Evolutionary conservation across 1,140 invertebrate genomes (phyloP).

Genomic region (Cotesia typhae): DNA sequence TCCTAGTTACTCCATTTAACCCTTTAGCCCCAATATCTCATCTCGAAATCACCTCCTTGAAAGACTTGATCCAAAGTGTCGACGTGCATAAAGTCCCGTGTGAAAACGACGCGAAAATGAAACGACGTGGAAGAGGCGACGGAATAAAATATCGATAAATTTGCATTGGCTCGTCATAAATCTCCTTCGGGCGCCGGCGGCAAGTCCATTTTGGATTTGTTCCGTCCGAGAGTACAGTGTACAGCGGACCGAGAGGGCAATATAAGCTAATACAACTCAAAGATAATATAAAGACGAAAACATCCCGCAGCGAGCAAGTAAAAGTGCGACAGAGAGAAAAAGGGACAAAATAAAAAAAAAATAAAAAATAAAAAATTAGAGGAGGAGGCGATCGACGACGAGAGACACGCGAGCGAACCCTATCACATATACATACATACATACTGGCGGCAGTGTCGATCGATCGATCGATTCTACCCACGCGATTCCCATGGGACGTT

Average conservation of each 20-base stretch:
- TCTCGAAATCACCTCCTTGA: neutral
- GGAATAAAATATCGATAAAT: conserved; percentile 56
- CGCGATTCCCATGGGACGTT: conserved; percentile 35
- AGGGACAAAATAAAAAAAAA: neutral
- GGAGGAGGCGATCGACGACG: neutral
- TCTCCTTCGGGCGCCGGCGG: conserved; percentile 37
- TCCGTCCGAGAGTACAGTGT: conserved; percentile 32
- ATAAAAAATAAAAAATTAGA: too few species aligned
- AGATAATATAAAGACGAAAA: neutral
- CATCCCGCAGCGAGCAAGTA: neutral
- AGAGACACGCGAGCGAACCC: conserved; percentile 32
- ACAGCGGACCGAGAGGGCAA: neutral
- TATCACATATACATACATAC: neutral
- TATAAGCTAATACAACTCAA: neutral
- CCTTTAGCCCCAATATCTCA: too few species aligned
- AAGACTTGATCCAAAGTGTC: neutral
- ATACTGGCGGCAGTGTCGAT: conserved; percentile 21
- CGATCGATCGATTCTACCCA: conserved; percentile 38
- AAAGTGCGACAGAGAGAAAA: neutral
- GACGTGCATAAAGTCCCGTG: conserved; percentile 12
- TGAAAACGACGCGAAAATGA: conserved; percentile 25
- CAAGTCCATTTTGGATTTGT: conserved; percentile 45
- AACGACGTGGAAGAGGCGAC: conserved; percentile 27
- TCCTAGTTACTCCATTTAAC: too few species aligned
- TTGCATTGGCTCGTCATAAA: conserved; percentile 49